These are phyloP conservation scores for Anniella stebbinsi DNA, from an alignment of 2,797 vertebrate genomes.

Conservation along the genomic window DNA sequence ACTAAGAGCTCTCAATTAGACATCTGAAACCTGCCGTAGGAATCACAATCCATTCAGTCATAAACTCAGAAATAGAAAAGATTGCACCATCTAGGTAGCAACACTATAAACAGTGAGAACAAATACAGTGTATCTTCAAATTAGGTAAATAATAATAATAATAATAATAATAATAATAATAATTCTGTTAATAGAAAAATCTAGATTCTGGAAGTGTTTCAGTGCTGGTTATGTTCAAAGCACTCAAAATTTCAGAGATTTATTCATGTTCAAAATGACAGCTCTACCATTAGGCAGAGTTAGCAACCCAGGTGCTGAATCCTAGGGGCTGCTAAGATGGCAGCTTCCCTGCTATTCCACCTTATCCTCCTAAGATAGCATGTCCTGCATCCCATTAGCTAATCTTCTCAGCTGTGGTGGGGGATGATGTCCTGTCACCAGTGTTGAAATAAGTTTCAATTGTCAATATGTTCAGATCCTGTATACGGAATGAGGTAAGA, in stretches of 20 bases:
- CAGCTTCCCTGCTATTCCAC: too few species aligned
- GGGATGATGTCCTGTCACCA: background rate
- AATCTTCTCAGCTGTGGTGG: background rate
- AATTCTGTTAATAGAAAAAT: background rate
- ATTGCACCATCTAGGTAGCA: background rate
- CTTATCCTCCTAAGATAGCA: background rate
- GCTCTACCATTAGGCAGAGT: too few species aligned
- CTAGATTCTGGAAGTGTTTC: background rate
- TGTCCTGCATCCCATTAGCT: background rate
- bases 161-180: background rate
- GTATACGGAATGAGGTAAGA: background rate
- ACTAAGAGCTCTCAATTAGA: background rate
- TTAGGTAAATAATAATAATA: background rate
- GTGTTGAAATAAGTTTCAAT: background rate
- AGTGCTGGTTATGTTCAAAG: background rate
- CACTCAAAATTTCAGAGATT: background rate
- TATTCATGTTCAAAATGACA: too few species aligned
- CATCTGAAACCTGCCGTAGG: background rate
- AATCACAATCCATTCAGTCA: background rate
- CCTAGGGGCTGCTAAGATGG: too few species aligned
- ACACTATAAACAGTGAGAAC: background rate
- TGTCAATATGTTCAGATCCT: background rate
- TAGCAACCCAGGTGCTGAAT: too few species aligned
- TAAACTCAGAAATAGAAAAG: background rate
- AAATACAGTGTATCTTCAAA: background rate